Percentiles rank a stretch among this genome's conserved stretches.
Conservation (phyloP, 1,140 invertebrate genomes). For the Drosophila navojoa region DNA sequence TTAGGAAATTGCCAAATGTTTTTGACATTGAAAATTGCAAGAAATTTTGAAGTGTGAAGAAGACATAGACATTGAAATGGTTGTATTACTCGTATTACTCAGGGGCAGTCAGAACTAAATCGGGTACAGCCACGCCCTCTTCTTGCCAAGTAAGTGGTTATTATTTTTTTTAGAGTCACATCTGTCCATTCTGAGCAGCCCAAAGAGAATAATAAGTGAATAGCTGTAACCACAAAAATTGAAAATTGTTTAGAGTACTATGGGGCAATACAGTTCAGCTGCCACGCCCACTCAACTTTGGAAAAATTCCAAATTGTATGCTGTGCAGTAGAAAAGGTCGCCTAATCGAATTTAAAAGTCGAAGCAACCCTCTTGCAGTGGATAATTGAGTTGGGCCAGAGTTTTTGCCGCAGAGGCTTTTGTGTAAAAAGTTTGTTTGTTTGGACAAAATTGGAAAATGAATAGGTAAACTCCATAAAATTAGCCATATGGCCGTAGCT, state of each 20-base stretch:
- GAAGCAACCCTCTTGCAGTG: slow-evolving; percentile 35
- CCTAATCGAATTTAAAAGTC: slow-evolving; percentile 66
- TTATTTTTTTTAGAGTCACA: not conserved
- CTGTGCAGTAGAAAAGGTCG: slow-evolving; percentile 40
- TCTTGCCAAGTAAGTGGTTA: too few species aligned
- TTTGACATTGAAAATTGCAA: slow-evolving; percentile 28
- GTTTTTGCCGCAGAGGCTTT: slow-evolving; percentile 52
- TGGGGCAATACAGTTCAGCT: not conserved
- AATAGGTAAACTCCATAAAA: slow-evolving; percentile 51
- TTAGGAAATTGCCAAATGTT: slow-evolving; percentile 32
- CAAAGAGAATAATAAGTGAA: slow-evolving; percentile 7
- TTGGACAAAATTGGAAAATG: slow-evolving; percentile 62
- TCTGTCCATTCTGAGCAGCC: slow-evolving; percentile 25
- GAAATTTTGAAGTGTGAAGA: not conserved
- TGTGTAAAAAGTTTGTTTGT: slow-evolving; percentile 44
- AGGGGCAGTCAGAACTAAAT: too few species aligned
- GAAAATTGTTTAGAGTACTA: slow-evolving; percentile 17
- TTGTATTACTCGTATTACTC: too few species aligned
- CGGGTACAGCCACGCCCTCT: too few species aligned
- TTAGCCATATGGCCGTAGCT: slow-evolving; percentile 68
- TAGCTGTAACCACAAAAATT: slow-evolving; percentile 40
- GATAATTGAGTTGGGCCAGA: slow-evolving; percentile 61
- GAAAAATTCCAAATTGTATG: slow-evolving; percentile 57
- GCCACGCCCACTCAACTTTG: slow-evolving; percentile 54
- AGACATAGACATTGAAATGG: too few species aligned